A percentile compares a stretch with the other conserved stretches of the same genome.
phyloP scores from a whole-genome alignment of 2,888 invertebrate species.

The Trilocha varians region DNA sequence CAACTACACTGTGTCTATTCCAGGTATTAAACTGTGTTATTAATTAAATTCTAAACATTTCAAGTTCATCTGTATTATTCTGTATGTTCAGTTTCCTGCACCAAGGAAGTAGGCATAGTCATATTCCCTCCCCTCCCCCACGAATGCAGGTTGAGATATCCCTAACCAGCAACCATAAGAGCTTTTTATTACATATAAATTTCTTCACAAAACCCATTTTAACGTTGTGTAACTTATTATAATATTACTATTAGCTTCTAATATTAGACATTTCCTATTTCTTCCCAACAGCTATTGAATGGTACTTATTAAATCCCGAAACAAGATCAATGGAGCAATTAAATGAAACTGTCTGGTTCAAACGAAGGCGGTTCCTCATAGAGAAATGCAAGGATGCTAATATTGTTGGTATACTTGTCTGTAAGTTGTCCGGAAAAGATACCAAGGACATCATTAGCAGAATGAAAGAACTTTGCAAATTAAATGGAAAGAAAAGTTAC shows the following conservation, averaged over 20 bases:
- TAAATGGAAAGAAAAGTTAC: constrained; percentile 89
- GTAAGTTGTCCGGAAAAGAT: constrained; percentile 88
- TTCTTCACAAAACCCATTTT: not conserved
- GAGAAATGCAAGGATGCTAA: constrained; percentile 94
- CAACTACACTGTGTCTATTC: constrained; percentile 72
- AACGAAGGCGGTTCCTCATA: constrained; percentile 85
- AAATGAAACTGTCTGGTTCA: constrained; percentile 74
- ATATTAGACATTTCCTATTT: no score
- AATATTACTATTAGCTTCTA: no score
- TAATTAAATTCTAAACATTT: not conserved
- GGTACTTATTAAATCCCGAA: constrained; percentile 72
- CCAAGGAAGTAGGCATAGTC: no score
- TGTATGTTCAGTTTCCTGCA: no score
- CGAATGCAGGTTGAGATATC: no score
- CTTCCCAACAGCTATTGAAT: constrained; percentile 53
- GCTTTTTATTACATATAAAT: not conserved
- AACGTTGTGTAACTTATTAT: not conserved
- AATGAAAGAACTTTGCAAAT: constrained; percentile 80
- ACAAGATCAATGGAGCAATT: constrained; percentile 44
- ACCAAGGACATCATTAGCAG: constrained; percentile 83
- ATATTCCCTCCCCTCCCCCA: no score
- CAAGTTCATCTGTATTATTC: no score
- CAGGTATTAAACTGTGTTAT: constrained; percentile 45
- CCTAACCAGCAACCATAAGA: no score
- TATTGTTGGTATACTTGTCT: constrained; percentile 91